Base-by-base conservation (phyloP, 2,113 vertebrate genomes). In the Proteles cristata region DNA sequence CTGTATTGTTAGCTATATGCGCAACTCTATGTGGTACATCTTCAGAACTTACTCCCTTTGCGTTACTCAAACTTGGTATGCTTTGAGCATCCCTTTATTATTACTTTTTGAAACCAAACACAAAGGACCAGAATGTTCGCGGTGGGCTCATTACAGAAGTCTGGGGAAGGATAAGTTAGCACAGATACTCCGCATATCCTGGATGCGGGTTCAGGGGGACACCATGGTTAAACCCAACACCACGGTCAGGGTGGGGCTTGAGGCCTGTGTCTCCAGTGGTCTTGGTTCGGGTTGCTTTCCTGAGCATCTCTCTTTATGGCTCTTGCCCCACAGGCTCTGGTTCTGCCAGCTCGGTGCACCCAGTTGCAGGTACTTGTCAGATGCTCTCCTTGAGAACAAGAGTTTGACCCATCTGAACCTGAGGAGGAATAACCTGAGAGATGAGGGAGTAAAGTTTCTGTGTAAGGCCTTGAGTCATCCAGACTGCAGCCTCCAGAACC, bases 151-250 rank as follows among this genome's bases (percentile, higher is more conserved):
- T 4, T 61, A 48, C 45, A 1, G 5, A 33, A n/a, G 16, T 1
- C 77, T 88, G 31, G 68, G 48, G 11, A 33, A 33, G 45, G 45
- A 14, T 2, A 4, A 3, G 17, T 19, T 7, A 7, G 10, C 58
- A 19, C 3, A 6, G 33, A 26, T 9, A 0, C 31, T 2, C 1
- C 0, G n/a, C 0, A 0, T 9, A 4, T 81, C 23, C 12, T 10
- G 61, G 69, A 1, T 0, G 0, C 35, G 33, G 28, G 28, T 4
- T 14, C 16, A 14, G 58, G 77, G 43, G n/a, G 45, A 39, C 23
- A 3, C 33, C 0, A 0, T 1, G 5, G 48, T 21, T 39, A 8
- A 15, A 11, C 12, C 0, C 0, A 1, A 61, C 7, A 61, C 58
- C 58, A 61, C 3, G 21, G 58, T 23, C 21, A 15, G 5, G 69